Evolutionary conservation across 64 coral and sea anemone genomes (phyloP), one percentile per base, ranked within the genome.

Genomic region (Pocillopora damicornis): DNA sequence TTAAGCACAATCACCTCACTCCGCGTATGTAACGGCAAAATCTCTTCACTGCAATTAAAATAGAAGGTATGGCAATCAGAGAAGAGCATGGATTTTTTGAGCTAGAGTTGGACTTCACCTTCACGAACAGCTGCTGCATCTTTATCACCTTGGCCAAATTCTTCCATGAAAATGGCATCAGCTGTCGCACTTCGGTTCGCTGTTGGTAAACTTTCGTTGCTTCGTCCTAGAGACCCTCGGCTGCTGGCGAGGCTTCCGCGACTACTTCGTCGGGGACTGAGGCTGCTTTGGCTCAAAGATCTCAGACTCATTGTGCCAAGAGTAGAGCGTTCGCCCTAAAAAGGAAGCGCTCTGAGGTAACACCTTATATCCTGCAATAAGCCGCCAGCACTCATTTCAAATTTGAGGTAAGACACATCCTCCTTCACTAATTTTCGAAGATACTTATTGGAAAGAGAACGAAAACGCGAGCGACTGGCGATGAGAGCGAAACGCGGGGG

Each of bases 311-410:
- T 80, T 9, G 82, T 90, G 11, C 87, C 88, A 13, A 87, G 59
- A 30, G 89, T 94, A 30, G 92, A 88, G 30, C 92, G 92, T 38
- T 94, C 92, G 77, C 95, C 95, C 95, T 98, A 59, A 86, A 86
- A 8, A 1, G 9, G 11, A 18, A 23, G 11, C n/a, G n/a, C 5
- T 9, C 11, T 11, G 5, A 71, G 11, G 2, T 51, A 51, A 51
- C 42, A 51, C 2, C 3, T 2, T 51, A 51, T 51, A 51, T 51
- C 1, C 42, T 51, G 7, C 42, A 51, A 30, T 51, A 51, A 51
- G 7, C 42, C 7, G 3, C 42, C 42, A 7, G 42, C 42, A 51
- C 42, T 30, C 30, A 30, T 30, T 51, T 51, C 42, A 51, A 51
- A 51, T 51, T 51, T 51, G 0, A 7, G 42, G 42, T 51, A 51